These are phyloP conservation scores for Ctenopoma multispine DNA, from an alignment of 2,797 vertebrate genomes.

Conservation along the genomic window DNA sequence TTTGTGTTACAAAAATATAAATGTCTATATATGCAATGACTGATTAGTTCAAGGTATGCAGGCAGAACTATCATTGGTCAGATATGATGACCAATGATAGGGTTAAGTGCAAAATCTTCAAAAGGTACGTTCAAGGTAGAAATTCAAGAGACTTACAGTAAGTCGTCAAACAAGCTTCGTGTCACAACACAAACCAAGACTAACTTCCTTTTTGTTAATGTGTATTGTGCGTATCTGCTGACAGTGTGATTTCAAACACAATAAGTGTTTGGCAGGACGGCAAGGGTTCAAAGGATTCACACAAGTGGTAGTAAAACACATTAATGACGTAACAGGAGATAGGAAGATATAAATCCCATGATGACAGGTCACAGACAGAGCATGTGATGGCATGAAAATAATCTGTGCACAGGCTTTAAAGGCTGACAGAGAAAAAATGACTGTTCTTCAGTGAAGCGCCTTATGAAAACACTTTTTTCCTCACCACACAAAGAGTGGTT, in stretches of 20 bases:
- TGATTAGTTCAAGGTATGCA: no score
- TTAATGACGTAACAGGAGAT: not conserved
- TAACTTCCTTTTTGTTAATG: conserved; percentile 39
- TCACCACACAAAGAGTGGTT: not conserved
- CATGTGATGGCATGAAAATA: conserved; percentile 55
- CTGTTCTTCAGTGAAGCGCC: no score
- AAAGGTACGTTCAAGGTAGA: no score
- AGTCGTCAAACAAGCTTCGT: not conserved
- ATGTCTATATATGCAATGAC: no score
- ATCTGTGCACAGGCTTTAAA: not conserved
- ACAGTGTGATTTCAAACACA: conserved; percentile 27
- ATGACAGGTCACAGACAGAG: conserved; percentile 43
- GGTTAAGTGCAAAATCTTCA: no score
- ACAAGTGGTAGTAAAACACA: conserved; percentile 34
- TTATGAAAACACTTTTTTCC: no score
- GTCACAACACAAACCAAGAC: not conserved
- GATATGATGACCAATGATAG: no score
- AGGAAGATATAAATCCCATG: conserved; percentile 53
- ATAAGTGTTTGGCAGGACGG: not conserved
- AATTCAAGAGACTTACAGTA: no score
- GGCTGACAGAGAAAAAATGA: not conserved
- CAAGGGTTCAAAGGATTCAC: conserved; percentile 8
- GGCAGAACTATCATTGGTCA: no score
- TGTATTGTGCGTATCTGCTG: conserved; percentile 36
- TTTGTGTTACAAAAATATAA: no score